Conservation (phyloP, 1,140 invertebrate species). For the Bombus waltoni region DNA sequence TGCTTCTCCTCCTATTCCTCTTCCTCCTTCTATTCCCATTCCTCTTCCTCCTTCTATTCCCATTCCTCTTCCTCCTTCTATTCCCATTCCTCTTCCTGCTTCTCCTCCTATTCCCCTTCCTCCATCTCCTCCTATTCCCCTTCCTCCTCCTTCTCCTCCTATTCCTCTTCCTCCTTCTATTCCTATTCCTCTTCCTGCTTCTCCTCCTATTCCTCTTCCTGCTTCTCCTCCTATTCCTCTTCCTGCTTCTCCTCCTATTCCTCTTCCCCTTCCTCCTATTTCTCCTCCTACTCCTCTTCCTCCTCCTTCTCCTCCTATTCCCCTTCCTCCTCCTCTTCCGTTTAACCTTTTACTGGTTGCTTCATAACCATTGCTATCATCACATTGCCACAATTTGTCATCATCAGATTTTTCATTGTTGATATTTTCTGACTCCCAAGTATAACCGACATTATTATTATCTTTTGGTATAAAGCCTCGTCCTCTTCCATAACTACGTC, state of each 20-base stretch:
- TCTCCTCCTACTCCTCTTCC: too few species aligned
- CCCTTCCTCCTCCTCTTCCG: conserved; percentile 6
- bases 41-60: too few species aligned
- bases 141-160: background rate
- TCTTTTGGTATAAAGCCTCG: conserved; percentile 62
- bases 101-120: background rate
- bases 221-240: too few species aligned
- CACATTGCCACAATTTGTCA: background rate
- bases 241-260: too few species aligned
- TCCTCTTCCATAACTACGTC: conserved; percentile 68
- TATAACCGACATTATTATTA: conserved; percentile 52
- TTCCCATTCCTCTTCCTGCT: too few species aligned
- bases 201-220: too few species aligned
- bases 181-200: fast-evolving
- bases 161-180: too few species aligned
- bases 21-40: too few species aligned
- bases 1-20: too few species aligned
- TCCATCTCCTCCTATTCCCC: conserved; percentile 43
- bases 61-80: too few species aligned
- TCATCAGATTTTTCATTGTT: conserved; percentile 13
- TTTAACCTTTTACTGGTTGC: conserved; percentile 1
- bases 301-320: too few species aligned
- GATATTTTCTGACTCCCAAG: background rate
- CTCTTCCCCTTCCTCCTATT: too few species aligned
- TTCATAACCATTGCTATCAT: background rate